Conservation (phyloP, 2,888 invertebrate species). For the Cantharis rustica region DNA sequence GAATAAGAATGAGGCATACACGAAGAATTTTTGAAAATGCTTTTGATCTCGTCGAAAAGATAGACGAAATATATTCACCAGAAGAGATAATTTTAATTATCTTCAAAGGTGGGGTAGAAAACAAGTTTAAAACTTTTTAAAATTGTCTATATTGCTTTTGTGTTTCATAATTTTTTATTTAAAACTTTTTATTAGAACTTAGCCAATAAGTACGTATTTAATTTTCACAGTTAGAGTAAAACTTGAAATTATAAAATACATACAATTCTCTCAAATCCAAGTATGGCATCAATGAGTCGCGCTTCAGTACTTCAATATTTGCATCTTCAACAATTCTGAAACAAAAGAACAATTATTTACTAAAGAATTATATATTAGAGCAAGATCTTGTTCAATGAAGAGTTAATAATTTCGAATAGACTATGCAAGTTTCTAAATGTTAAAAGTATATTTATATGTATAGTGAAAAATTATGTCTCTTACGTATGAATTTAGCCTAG, state of each 20-base stretch:
- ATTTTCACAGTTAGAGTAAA: too few species aligned
- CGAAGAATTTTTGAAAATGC: neutral
- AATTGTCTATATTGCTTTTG: neutral
- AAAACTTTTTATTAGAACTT: neutral
- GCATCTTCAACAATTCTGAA: constrained; percentile 53
- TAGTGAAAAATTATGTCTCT: neutral
- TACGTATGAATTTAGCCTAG: neutral
- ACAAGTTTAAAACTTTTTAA: neutral
- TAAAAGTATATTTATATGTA: neutral
- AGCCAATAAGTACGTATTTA: neutral
- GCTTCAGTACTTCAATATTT: constrained; percentile 50
- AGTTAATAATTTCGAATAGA: neutral
- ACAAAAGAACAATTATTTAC: constrained; percentile 26
- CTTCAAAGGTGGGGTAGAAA: neutral
- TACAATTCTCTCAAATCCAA: constrained; percentile 50
- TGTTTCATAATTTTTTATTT: neutral
- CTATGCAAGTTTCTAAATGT: neutral
- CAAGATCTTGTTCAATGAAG: neutral
- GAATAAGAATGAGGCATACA: neutral
- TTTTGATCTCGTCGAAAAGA: neutral
- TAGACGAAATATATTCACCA: neutral
- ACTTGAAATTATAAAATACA: constrained; percentile 41
- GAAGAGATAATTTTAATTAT: neutral
- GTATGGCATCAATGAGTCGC: constrained; percentile 49
- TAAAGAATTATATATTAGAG: neutral